A percentile compares a stretch with the other conserved stretches of the same genome.
phyloP scores from a whole-genome alignment of 1,140 invertebrate genomes.

The Bombus turneri region DNA sequence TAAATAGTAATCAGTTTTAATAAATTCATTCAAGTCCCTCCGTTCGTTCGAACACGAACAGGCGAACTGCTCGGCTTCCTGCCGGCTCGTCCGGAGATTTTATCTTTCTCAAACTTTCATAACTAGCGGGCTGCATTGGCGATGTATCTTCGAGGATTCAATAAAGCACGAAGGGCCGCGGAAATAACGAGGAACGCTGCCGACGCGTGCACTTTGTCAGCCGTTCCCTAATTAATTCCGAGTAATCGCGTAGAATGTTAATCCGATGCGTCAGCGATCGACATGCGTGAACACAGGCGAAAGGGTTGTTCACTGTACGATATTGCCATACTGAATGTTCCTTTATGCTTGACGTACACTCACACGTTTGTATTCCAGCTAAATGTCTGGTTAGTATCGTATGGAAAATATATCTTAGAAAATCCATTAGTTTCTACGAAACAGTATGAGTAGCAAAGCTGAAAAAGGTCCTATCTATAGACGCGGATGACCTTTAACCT shows the following conservation, averaged over 20 bases:
- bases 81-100: constrained; percentile 1
- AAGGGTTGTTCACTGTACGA: not conserved
- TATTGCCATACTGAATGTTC: not conserved
- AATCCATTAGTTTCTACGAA: too few species aligned
- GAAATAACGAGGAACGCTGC: constrained; percentile 34
- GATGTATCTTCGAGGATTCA: constrained; percentile 42
- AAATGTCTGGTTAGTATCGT: too few species aligned
- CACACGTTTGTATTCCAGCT: too few species aligned
- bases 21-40: constrained; percentile 4
- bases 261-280: constrained; percentile 39
- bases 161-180: constrained; percentile 39
- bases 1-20: constrained; percentile 47
- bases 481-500: too few species aligned
- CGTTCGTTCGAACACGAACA: not conserved
- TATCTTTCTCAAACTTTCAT: constrained; percentile 47
- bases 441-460: too few species aligned
- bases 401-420: too few species aligned
- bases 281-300: constrained; percentile 17
- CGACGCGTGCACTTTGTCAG: constrained; percentile 39
- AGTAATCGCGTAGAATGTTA: constrained; percentile 25
- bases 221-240: constrained; percentile 46
- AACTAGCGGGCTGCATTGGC: constrained; percentile 32
- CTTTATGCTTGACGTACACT: not conserved
- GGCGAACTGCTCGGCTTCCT: not conserved
- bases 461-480: too few species aligned